Conservation (phyloP, 2,888 invertebrate genomes). For the Argynnis bischoffii region DNA sequence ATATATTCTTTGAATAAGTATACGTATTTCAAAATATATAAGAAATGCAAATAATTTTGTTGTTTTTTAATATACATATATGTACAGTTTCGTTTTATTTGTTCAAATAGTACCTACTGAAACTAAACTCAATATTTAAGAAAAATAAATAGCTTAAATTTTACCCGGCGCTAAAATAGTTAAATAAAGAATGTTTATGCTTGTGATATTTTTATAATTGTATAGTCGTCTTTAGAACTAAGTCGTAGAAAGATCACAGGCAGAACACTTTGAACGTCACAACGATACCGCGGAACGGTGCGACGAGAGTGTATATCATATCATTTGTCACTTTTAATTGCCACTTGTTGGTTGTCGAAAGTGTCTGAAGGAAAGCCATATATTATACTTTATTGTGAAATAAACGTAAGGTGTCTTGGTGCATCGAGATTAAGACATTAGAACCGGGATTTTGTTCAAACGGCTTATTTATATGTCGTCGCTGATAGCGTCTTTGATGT, state of each 20-base stretch:
- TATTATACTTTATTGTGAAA: conserved; percentile 78
- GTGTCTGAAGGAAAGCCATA: conserved; percentile 65
- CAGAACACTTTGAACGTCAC: conserved; percentile 57
- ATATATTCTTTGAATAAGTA: no score
- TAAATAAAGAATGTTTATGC: conserved; percentile 9
- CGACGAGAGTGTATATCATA: conserved; percentile 62
- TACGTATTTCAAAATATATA: no score
- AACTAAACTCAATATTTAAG: no score
- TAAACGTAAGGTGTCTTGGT: conserved; percentile 48
- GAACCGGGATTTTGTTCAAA: conserved; percentile 59
- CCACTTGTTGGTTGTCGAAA: conserved; percentile 75
- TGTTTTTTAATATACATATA: no score
- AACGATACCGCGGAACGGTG: conserved; percentile 56
- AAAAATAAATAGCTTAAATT: neutral
- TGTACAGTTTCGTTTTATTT: no score
- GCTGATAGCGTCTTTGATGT: conserved; percentile 55
- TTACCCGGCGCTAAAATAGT: conserved; percentile 12
- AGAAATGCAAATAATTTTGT: no score
- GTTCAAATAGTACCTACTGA: no score
- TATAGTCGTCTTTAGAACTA: conserved; percentile 43
- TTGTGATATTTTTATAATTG: conserved; percentile 28
- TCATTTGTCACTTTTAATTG: conserved; percentile 82
- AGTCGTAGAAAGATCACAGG: conserved; percentile 67
- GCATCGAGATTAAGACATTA: conserved; percentile 66
- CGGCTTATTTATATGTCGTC: conserved; percentile 58